Evolutionary conservation across 2,113 vertebrate species (phyloP).

Genomic region (Cyprinodon variegatus): DNA sequence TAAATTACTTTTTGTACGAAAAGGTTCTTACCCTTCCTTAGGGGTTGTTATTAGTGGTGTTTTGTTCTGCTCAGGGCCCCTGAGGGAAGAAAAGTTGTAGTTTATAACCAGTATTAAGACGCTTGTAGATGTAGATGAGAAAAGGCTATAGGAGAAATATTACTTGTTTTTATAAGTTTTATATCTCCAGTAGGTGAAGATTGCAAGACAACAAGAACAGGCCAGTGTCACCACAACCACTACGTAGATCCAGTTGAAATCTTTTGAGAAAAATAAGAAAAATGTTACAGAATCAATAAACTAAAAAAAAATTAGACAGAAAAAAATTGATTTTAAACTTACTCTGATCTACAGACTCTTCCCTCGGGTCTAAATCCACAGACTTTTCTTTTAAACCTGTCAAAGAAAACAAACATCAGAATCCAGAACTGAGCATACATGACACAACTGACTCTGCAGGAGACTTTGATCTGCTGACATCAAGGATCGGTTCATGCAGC

Average conservation of each 20-base stretch:
- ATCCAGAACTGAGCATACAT: not conserved
- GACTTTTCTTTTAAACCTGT: not conserved
- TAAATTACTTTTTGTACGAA: not conserved
- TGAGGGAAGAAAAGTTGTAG: not conserved
- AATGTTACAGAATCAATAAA: not conserved
- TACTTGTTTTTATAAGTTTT: not conserved
- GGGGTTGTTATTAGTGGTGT: not conserved
- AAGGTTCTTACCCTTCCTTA: not conserved
- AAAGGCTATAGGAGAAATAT: not conserved
- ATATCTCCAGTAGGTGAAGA: not conserved
- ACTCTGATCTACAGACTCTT: not conserved
- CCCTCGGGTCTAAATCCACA: not conserved
- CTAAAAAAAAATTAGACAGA: not conserved
- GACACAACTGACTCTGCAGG: not conserved
- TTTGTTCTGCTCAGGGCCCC: not conserved
- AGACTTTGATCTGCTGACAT: not conserved
- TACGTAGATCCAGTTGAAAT: not conserved
- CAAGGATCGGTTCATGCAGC: not conserved
- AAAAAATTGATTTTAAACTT: not conserved
- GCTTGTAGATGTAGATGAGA: not conserved
- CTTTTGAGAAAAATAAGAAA: not conserved
- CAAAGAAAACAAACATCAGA: not conserved
- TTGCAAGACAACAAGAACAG: not conserved
- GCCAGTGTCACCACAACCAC: not conserved
- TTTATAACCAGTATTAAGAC: not conserved